Evolutionary conservation across 2,113 vertebrate genomes (phyloP), one percentile per base, ranked within the genome.

Genomic region (Pollimyrus isidori): DNA sequence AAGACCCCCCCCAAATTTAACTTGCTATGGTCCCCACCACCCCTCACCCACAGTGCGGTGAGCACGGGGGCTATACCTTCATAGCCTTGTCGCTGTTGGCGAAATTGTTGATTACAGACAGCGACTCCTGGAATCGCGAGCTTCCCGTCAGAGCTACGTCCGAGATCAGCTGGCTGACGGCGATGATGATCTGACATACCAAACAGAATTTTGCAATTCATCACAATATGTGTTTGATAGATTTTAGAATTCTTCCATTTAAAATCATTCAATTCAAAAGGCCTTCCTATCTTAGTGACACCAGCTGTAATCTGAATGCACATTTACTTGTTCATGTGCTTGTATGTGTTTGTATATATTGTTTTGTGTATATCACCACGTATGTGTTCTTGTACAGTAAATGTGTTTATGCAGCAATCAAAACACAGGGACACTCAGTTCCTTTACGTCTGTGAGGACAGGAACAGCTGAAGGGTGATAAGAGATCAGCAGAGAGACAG

Each of bases 71-170:
- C 11, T 2, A 86, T 95, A 99, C 98, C 97, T 99, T 99, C 97
- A 99, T 98, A 26, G 96, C 96, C 88, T 97, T 97, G 95, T 99
- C 98, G 0, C 98, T 99, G 91, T 99, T 99, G 87, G 98, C 98
- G 91, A 99, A 99, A 94, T 99, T 99, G 96, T 99, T 99, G 94
- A 99, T 98, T 94, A 99, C 97, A 84, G 97, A 99, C 19, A 99
- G 96, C 1, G 98, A 99, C 91, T 99, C 98, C 93, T 99, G 98
- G 95, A 99, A 99, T 88, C 98, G 97, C 0, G 98, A 98, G 52
- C 98, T 98, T 91, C 98, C 98, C 0, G 97, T 98, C 45, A 99
- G 95, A 0, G 97, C 98, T 91, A 99, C 98, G 30, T 99, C 98
- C 15, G 98, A 98, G 93, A 99, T 98, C 89, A 99, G 94, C 84